These are phyloP conservation scores for Picathartes gymnocephalus DNA, from an alignment of 2,113 vertebrate genomes.

Conservation along the genomic window DNA sequence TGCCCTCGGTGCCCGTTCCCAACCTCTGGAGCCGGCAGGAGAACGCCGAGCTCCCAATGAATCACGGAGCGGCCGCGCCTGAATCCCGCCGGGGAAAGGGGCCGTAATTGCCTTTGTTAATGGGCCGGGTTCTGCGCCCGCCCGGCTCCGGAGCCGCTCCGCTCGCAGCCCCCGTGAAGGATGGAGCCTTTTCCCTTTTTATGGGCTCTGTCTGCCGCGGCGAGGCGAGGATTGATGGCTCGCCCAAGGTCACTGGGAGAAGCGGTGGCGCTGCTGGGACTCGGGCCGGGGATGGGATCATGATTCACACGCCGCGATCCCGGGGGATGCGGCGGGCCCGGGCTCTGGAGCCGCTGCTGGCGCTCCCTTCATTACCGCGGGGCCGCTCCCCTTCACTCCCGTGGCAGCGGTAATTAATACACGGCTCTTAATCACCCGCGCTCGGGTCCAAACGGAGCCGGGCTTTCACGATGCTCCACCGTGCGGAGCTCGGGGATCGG, in stretches of 20 bases:
- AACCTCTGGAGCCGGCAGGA: rapidly evolving
- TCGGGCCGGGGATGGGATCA: background rate
- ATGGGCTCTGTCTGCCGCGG: background rate
- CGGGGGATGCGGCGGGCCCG: background rate
- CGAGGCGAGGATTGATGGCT: background rate
- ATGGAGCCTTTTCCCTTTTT: background rate
- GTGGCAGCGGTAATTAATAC: constrained; percentile 28
- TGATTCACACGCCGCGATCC: background rate
- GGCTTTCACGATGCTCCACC: background rate
- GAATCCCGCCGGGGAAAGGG: background rate
- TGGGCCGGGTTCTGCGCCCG: background rate
- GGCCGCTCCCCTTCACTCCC: background rate
- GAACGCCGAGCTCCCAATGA: background rate
- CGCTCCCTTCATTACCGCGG: no score
- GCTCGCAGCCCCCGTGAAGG: background rate
- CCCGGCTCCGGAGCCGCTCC: background rate
- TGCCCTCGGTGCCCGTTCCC: background rate
- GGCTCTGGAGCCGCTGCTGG: background rate
- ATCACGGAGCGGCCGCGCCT: background rate
- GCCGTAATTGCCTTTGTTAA: background rate
- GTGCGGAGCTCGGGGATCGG: background rate
- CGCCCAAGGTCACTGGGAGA: background rate
- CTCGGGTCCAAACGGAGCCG: rapidly evolving
- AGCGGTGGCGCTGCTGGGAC: background rate
- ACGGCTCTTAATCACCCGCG: background rate